Percentiles rank a stretch among this genome's conserved stretches.
phyloP scores from a whole-genome alignment of 1,140 invertebrate species.

The Agraylea sexmaculata region DNA sequence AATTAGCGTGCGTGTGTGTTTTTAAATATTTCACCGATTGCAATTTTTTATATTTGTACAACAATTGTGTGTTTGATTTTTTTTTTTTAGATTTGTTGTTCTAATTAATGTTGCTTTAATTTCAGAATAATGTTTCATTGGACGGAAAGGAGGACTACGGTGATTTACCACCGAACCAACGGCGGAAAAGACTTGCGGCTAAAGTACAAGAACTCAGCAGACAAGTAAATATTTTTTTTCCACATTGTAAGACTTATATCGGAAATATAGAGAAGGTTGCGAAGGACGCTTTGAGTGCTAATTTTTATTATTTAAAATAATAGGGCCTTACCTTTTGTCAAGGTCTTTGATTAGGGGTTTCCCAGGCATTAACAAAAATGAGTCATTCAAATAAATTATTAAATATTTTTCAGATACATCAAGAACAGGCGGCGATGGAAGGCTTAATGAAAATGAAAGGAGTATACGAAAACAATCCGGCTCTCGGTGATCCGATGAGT shows the following conservation, averaged over 20 bases:
- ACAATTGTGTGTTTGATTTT: no score
- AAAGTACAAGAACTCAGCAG: constrained; percentile 74
- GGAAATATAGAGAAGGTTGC: no score
- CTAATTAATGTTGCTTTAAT: constrained; percentile 22
- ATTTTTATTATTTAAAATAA: constrained; percentile 22
- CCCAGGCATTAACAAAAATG: no score
- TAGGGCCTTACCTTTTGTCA: constrained; percentile 12
- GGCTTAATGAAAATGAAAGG: constrained; percentile 98
- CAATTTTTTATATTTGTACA: no score
- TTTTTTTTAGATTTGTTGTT: background rate
- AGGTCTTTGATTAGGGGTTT: background rate
- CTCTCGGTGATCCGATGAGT: constrained; percentile 88
- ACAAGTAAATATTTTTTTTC: constrained; percentile 26
- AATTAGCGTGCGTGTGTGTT: no score
- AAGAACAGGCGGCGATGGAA: constrained; percentile 89
- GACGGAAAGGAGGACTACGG: constrained; percentile 89
- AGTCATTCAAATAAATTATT: no score
- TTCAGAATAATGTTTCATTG: constrained; percentile 69
- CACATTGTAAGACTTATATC: no score
- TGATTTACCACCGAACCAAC: constrained; percentile 93
- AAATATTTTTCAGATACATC: constrained; percentile 59
- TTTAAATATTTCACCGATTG: no score
- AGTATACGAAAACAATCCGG: constrained; percentile 91
- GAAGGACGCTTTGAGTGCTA: constrained; percentile 17
- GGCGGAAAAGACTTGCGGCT: constrained; percentile 83